Base-by-base conservation (phyloP, 1,140 invertebrate species). In the Pantala flavescens region DNA sequence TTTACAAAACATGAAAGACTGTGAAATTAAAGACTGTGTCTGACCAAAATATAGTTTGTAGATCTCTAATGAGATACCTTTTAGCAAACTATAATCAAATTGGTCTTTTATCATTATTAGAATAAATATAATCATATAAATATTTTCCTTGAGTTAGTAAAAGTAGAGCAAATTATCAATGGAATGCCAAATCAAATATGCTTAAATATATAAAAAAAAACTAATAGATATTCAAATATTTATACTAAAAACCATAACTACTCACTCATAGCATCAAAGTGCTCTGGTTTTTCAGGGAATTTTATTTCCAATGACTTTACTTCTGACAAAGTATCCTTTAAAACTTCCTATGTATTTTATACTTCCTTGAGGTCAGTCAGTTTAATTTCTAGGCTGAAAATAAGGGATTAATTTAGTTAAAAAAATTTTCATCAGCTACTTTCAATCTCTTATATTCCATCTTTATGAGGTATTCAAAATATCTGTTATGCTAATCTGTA, bases 401-500 rank as follows among this genome's bases (percentile, higher is more conserved):
- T 2, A 36, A 36, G 19, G 7, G 3, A 36, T 73, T 49, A 11
- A 11, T 3, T 23, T 49, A 49, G 16, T 49, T 49, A 11, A 49
- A 11, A 11, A 91, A 86, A 80, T 90, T 91, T 21, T 83, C 78
- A 77, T 89, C 89, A n/a, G 92, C 82, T 71, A 85, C 83, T 77
- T 88, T 84, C 49, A 94, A 85, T 78, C 89, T 88, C 10, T 78
- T 79, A 72, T 87, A 86, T 0, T 91, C 90, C 55, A 91, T 87
- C 77, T 88, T 86, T 72, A 86, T 84, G 14, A 96, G 79, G 21
- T 92, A 81, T 74, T 86, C 83, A 0, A 88, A 89, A 73, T 95
- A 85, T 77, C 90, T 89, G 14, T 88, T 83, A 83, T 95, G 92
- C 94, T 93, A 96, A 76, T 89, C 84, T 14, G 88, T 83, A 78